Evolutionary conservation across 64 coral and sea anemone genomes (phyloP).

Genomic region (Montipora capricornis): DNA sequence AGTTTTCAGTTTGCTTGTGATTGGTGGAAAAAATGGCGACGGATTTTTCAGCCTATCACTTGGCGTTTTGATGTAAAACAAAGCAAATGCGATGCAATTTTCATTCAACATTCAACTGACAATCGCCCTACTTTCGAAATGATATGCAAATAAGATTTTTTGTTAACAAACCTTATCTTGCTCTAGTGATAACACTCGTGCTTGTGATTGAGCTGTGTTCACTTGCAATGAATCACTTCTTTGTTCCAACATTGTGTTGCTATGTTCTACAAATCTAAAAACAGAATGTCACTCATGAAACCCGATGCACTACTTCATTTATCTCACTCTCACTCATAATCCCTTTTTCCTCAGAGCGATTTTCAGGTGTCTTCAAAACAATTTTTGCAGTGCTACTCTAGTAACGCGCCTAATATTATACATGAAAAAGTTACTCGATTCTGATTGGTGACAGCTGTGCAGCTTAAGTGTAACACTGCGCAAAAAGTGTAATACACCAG

Average conservation of each 20-base stretch:
- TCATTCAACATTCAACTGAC: background rate
- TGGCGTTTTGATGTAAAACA: background rate
- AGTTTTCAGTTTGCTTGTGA: background rate
- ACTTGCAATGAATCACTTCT: slow-evolving; percentile 95
- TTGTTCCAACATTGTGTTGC: slow-evolving; percentile 97
- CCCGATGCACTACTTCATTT: too few species aligned
- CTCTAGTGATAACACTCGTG: slow-evolving; percentile 82
- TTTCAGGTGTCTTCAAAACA: too few species aligned
- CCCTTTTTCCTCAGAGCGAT: too few species aligned
- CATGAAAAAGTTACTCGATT: too few species aligned
- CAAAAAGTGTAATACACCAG: too few species aligned
- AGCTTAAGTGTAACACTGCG: too few species aligned
- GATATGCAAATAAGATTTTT: background rate
- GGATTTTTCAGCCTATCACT: too few species aligned
- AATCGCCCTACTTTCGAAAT: background rate
- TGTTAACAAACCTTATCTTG: slow-evolving; percentile 82
- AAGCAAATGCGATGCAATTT: background rate
- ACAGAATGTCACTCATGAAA: background rate
- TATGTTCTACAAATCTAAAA: slow-evolving; percentile 89
- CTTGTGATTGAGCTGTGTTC: slow-evolving; percentile 86
- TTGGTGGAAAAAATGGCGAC: background rate
- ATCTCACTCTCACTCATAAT: too few species aligned
- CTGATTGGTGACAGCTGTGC: too few species aligned
- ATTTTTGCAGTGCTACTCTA: too few species aligned
- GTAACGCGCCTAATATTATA: too few species aligned